Conservation (phyloP, 2,888 invertebrate species). For the Andrena marginata region DNA sequence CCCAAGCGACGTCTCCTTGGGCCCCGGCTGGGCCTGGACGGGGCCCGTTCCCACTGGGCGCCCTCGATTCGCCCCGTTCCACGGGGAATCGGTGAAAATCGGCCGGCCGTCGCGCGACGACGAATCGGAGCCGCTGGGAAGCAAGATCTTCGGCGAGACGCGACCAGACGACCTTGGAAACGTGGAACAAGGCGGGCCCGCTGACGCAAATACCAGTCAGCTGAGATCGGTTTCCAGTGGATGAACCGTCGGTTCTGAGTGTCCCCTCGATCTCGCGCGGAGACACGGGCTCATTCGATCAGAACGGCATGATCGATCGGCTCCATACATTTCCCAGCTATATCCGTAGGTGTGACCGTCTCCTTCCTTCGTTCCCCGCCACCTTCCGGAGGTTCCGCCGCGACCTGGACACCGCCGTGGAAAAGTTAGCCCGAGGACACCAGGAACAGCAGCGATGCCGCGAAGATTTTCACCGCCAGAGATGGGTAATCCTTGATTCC, state of each 20-base stretch:
- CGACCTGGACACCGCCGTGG: constrained; percentile 12
- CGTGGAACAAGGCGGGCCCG: constrained; percentile 63
- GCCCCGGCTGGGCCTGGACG: constrained; percentile 41
- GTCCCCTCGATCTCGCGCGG: constrained; percentile 77
- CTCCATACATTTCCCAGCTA: constrained; percentile 35
- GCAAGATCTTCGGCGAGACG: constrained; percentile 42
- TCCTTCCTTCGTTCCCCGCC: constrained; percentile 17
- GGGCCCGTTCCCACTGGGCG: not conserved
- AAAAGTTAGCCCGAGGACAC: constrained; percentile 4
- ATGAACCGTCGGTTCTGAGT: constrained; percentile 74
- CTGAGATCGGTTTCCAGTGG: constrained; percentile 79
- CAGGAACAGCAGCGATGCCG: not conserved
- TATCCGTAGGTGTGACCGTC: constrained; percentile 17
- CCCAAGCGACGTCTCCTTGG: constrained; percentile 77
- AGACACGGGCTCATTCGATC: constrained; percentile 72
- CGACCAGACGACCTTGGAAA: constrained; percentile 68
- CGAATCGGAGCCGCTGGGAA: constrained; percentile 19
- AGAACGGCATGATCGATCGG: constrained; percentile 74
- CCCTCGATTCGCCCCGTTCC: not conserved
- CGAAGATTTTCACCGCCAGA: not conserved
- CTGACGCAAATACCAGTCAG: constrained; percentile 71
- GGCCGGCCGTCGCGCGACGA: not conserved
- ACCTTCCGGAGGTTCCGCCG: constrained; percentile 17
- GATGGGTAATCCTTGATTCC: not conserved
- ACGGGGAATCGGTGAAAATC: not conserved